phyloP scores from a whole-genome alignment of 2,797 vertebrate genomes.

The Epinephelus coioides region DNA sequence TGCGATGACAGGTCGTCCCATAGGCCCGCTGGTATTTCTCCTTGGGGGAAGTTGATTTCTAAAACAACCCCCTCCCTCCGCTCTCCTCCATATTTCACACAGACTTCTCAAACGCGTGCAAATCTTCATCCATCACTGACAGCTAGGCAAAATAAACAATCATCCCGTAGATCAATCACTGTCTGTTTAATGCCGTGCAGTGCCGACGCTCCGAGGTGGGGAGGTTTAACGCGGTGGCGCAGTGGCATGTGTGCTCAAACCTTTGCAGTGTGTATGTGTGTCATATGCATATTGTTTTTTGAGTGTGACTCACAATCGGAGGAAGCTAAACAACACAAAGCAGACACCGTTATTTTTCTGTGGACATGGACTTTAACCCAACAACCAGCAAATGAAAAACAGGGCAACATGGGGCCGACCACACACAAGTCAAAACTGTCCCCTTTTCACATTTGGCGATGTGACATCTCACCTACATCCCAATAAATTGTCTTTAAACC shows the following conservation, averaged over 20 bases:
- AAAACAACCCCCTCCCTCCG: slow-evolving; percentile 24
- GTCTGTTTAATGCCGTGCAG: slow-evolving; percentile 80
- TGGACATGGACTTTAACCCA: background rate
- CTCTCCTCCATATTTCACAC: slow-evolving; percentile 65
- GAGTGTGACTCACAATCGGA: slow-evolving; percentile 6
- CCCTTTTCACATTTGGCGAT: background rate
- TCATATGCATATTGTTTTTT: slow-evolving; percentile 17
- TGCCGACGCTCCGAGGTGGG: slow-evolving; percentile 29
- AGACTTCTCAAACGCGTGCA: slow-evolving; percentile 64
- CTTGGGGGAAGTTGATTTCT: slow-evolving; percentile 54
- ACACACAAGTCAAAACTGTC: background rate
- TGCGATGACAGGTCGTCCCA: slow-evolving; percentile 58
- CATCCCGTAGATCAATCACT: slow-evolving; percentile 82
- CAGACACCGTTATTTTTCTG: background rate
- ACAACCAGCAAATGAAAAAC: background rate
- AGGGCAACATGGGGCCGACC: background rate
- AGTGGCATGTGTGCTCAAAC: slow-evolving; percentile 31
- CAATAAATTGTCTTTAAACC: background rate
- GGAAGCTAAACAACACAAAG: background rate
- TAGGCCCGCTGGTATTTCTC: slow-evolving; percentile 58
- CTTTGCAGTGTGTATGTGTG: background rate
- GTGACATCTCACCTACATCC: background rate
- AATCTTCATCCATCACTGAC: slow-evolving; percentile 83
- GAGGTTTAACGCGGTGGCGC: slow-evolving; percentile 26
- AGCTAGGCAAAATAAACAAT: slow-evolving; percentile 84